Evolutionary conservation across 1,140 invertebrate genomes (phyloP), one percentile per base, ranked within the genome.

Genomic region (Aphaenogaster rudis): DNA sequence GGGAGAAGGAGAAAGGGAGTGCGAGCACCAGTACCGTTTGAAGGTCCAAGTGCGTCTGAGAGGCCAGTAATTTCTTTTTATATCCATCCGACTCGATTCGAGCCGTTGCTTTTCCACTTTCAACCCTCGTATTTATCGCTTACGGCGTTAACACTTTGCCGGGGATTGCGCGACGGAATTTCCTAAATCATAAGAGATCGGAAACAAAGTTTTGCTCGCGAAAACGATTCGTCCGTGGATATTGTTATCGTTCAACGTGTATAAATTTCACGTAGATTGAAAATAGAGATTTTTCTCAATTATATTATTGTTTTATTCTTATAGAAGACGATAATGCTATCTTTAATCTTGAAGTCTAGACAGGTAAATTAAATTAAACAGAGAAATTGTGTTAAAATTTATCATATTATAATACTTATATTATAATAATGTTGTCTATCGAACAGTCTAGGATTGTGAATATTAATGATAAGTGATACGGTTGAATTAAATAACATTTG

Each of bases 1-100:
- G 2, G 21, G n/a, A 0, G 8, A 21, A 21, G 72, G 57, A n/a
- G 42, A 87, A 63, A 77, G 39, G 13, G 42, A 15, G 72, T 15
- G 80, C 9, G 36, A 64, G 13, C 8, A 36, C 52, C n/a, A 52
- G 28, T 57, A 66, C 42, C 72, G 82, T 88, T 82, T 28, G 71
- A 61, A 66, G 84, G 67, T 87, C 77, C 84, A 86, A 91, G 90
- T 90, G 86, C 86, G 84, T 91, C 88, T 90, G 88, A 90, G 88
- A 88, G 92, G 86, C 82, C 78, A 80, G 92, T 92, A 92, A 92
- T 92, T 91, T 92, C 86, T 90, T 92, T 92, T 92, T 91, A 92
- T 92, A 85, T 86, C 76, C 80, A 74, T 91, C 63, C 81, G 59
- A 36, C 57, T 72, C 88, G 89, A 88, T 91, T 89, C 88, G 74